Evolutionary conservation across 1,140 invertebrate genomes (phyloP).

Genomic region (Mamestra configurata): DNA sequence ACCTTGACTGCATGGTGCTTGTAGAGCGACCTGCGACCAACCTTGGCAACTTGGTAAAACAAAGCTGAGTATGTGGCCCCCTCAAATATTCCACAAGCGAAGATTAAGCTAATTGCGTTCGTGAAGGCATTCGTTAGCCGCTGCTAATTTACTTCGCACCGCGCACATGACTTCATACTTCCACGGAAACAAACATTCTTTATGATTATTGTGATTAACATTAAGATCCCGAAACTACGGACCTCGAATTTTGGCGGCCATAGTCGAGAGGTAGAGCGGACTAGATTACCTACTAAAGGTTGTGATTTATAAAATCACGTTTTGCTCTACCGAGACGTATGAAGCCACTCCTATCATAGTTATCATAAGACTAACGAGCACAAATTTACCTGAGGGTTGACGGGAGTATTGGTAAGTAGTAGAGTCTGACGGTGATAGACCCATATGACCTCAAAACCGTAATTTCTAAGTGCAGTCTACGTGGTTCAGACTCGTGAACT

Average conservation of each 20-base stretch:
- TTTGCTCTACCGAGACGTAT: too few relatives aligned
- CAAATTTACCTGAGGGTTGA: too few relatives aligned
- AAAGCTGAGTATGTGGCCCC: conserved; percentile 8
- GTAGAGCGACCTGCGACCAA: background rate
- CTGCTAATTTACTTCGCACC: conserved; percentile 32
- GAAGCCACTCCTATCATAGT: too few relatives aligned
- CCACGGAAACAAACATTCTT: conserved; percentile 40
- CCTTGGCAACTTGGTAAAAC: background rate
- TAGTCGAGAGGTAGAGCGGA: too few relatives aligned
- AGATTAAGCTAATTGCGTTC: conserved; percentile 45
- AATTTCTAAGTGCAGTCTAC: too few relatives aligned
- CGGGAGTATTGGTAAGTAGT: too few relatives aligned
- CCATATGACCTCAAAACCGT: too few relatives aligned
- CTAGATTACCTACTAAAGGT: too few relatives aligned
- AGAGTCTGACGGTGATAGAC: too few relatives aligned
- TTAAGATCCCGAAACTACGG: background rate
- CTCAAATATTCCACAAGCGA: conserved; percentile 24
- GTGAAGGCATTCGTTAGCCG: conserved; percentile 41
- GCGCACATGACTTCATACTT: conserved; percentile 29
- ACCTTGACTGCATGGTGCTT: background rate
- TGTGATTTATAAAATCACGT: too few relatives aligned
- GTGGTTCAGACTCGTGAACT: too few relatives aligned
- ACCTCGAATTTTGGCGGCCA: background rate
- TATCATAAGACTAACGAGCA: too few relatives aligned
- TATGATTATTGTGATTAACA: background rate